Base-by-base conservation (phyloP, 2,888 invertebrate species). In the Drosophila putrida region DNA sequence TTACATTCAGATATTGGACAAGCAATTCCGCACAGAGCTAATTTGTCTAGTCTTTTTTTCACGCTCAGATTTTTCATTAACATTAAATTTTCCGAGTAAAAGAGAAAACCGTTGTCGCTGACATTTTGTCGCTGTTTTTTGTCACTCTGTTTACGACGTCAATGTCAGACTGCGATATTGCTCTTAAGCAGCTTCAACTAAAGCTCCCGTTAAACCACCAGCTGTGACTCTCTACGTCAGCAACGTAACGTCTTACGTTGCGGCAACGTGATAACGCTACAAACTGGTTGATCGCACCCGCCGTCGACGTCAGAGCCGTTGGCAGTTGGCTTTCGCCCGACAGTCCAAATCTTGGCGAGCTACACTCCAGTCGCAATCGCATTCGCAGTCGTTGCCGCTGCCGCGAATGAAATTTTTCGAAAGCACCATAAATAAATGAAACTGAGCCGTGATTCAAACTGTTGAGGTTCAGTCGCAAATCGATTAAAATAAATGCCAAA, bases 241-340 rank as follows among this genome's bases (percentile, higher is more conserved):
- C 8, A 36, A 66, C 78, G 76, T 81, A 76, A 62, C 33, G 15
- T 41, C 64, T 72, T 78, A 81, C 83, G 83, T 78, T 76, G 54
- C 49, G 15, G 28, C 38, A 27, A 35, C 20, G 25, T 63, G 61
- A 9, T 31, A 31, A 3, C 6, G 62, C 51, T 13, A 59, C 64
- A 72, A 84, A 88, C 83, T 84, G 86, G 83, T 88, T 83, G 87
- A 84, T 85, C 76, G 86, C 82, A 88, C 85, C 88, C 78, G 85
- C 85, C 64, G 62, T 59, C 53, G 33, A 65, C 64, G 27, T 44
- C 47, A 20, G 36, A 63, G 67, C 68, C 59, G 73, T 65, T 20
- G 20, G 20, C 20, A 3, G 20, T 20, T 86, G 86, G 88, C 88
- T 84, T 88, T 84, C 80, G 79, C 80, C 66, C 80, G 84, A 68